Conservation (phyloP, 2,113 vertebrate species). For the Mobula birostris region DNA sequence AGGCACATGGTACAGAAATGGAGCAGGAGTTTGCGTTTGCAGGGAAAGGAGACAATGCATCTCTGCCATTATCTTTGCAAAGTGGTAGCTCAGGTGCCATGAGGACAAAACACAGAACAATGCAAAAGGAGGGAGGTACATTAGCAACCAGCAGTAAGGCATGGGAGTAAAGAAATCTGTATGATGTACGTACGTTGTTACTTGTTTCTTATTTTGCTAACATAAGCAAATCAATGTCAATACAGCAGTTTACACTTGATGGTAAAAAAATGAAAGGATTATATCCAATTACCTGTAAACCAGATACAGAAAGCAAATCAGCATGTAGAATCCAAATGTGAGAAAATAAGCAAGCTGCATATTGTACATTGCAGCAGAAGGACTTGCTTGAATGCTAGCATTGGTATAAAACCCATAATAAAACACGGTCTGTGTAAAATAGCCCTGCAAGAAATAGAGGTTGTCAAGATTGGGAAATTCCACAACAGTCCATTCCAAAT, state of each 20-base stretch:
- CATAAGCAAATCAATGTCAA: neutral
- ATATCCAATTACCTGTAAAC: conserved; percentile 67
- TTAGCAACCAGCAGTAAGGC: too few species aligned
- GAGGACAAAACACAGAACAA: too few species aligned
- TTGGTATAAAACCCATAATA: conserved; percentile 86
- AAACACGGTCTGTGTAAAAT: conserved; percentile 64
- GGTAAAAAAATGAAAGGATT: conserved; percentile 12
- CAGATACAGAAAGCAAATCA: conserved; percentile 71
- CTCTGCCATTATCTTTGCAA: too few species aligned
- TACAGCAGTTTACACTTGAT: neutral
- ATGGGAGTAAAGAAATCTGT: too few species aligned
- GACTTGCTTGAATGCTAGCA: conserved; percentile 44
- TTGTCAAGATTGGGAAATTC: neutral
- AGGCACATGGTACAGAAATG: too few species aligned
- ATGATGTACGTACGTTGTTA: too few species aligned
- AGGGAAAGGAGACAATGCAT: too few species aligned
- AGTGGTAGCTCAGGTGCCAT: too few species aligned
- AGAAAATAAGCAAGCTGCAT: conserved; percentile 92
- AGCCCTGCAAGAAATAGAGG: conserved; percentile 49
- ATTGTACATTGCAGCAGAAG: conserved; percentile 56
- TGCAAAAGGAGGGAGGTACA: too few species aligned
- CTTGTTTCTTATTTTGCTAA: neutral
- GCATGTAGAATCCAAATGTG: conserved; percentile 70
- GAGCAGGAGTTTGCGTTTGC: too few species aligned
- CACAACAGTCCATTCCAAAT: neutral